These are phyloP conservation scores for Acrossocheilus wenchowensis DNA, from an alignment of 2,797 vertebrate genomes.

Conservation along the genomic window DNA sequence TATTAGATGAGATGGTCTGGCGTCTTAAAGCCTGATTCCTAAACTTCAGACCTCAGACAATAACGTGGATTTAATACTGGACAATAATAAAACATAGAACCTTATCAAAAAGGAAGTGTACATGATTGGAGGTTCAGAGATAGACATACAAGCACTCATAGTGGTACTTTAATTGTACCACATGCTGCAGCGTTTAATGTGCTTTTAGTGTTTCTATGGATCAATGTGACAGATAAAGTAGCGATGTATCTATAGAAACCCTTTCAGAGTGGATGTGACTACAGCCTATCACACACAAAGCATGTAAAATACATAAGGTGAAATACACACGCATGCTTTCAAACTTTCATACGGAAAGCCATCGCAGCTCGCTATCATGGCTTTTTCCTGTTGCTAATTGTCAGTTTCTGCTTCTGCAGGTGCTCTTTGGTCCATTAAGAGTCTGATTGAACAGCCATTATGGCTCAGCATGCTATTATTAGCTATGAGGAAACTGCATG, in stretches of 20 bases:
- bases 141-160: background rate
- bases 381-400: constrained; percentile 11
- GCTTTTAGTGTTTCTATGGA: constrained; percentile 34
- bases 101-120: constrained; percentile 15
- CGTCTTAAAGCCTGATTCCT: background rate
- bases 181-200: constrained; percentile 12
- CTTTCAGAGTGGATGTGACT: background rate
- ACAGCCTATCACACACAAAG: background rate
- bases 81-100: constrained; percentile 2
- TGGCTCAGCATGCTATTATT: constrained; percentile 75
- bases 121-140: background rate
- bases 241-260: constrained; percentile 26
- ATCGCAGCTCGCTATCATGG: background rate
- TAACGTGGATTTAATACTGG: background rate
- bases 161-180: background rate
- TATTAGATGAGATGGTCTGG: background rate
- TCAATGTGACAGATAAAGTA: constrained; percentile 20
- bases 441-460: constrained; percentile 16
- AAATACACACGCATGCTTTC: background rate
- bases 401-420: constrained; percentile 20
- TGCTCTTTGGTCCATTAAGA: constrained; percentile 22
- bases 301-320: constrained; percentile 15
- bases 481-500: constrained; percentile 68
- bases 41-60: constrained; percentile 9
- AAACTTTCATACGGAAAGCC: background rate